A percentile compares a stretch with the other conserved stretches of the same genome.
These are phyloP conservation scores for Rhipidura dahli DNA, from an alignment of 2,113 vertebrate species.

Conservation along the genomic window DNA sequence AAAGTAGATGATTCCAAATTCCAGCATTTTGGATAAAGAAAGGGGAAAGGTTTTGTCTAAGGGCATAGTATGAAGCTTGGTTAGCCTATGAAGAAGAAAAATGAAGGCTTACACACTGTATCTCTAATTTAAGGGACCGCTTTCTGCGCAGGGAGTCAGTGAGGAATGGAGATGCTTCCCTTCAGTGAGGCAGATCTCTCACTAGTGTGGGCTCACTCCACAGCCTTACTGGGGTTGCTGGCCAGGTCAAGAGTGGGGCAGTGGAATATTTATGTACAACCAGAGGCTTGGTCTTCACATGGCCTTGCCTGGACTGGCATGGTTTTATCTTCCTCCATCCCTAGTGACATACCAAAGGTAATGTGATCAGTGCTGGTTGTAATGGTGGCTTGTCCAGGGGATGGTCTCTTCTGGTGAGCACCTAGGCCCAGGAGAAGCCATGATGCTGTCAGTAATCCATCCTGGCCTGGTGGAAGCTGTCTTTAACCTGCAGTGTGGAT, in stretches of 20 bases:
- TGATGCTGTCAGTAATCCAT: not conserved
- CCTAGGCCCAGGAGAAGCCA: rapidly evolving
- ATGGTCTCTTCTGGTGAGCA: rapidly evolving
- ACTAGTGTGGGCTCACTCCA: rapidly evolving
- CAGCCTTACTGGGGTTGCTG: not conserved
- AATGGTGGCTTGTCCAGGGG: no score
- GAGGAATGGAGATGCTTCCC: not conserved
- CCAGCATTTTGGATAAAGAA: not conserved
- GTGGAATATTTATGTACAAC: rapidly evolving
- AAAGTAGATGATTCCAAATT: not conserved
- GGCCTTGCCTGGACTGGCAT: not conserved
- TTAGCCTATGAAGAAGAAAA: not conserved
- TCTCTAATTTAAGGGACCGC: not conserved
- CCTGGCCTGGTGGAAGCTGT: not conserved
- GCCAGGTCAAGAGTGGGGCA: rapidly evolving
- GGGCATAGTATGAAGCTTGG: not conserved
- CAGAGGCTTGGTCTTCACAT: rapidly evolving
- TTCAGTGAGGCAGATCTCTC: not conserved
- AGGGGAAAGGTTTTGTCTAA: not conserved
- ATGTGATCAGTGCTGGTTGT: rapidly evolving
- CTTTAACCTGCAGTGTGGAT: not conserved
- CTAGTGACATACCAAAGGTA: rapidly evolving
- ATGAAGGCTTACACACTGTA: rapidly evolving
- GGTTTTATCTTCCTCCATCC: not conserved
- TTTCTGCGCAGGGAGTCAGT: not conserved